Evolutionary conservation across 2,113 vertebrate species (phyloP).

Genomic region (Edolisoma coerulescens): DNA sequence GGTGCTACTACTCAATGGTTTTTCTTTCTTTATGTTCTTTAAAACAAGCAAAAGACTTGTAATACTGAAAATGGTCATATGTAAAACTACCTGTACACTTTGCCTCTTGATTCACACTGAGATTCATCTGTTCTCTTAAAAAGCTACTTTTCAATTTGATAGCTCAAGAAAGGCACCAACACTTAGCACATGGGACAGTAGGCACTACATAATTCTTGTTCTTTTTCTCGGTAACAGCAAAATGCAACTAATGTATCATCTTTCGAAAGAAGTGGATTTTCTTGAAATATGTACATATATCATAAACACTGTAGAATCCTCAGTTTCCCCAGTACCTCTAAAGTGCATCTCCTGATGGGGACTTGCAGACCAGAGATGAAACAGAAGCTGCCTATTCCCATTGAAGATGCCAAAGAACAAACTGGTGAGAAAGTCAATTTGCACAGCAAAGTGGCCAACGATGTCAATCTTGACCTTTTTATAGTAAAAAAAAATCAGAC

Average conservation of each 20-base stretch:
- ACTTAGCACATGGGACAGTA: fast-evolving
- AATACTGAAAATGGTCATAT: not conserved
- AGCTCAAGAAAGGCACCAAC: not conserved
- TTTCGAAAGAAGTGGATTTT: not conserved
- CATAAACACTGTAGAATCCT: not conserved
- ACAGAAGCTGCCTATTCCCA: not conserved
- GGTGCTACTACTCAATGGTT: fast-evolving
- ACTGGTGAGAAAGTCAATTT: not conserved
- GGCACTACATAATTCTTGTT: not conserved
- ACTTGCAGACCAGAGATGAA: not conserved
- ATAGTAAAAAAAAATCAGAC: not conserved
- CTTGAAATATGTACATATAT: fast-evolving
- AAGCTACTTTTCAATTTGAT: not conserved
- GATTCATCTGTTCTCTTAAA: not conserved
- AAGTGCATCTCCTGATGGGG: not conserved
- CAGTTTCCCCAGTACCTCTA: not conserved
- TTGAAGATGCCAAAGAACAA: not conserved
- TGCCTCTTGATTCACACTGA: not conserved
- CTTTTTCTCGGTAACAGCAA: not conserved
- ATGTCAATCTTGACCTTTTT: not conserved
- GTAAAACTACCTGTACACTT: not conserved
- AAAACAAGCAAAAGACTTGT: not conserved
- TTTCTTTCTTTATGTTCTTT: not conserved
- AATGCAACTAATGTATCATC: fast-evolving
- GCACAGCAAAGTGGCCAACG: not conserved